Conservation (phyloP, 2,113 vertebrate species). For the Hypomesus transpacificus region DNA sequence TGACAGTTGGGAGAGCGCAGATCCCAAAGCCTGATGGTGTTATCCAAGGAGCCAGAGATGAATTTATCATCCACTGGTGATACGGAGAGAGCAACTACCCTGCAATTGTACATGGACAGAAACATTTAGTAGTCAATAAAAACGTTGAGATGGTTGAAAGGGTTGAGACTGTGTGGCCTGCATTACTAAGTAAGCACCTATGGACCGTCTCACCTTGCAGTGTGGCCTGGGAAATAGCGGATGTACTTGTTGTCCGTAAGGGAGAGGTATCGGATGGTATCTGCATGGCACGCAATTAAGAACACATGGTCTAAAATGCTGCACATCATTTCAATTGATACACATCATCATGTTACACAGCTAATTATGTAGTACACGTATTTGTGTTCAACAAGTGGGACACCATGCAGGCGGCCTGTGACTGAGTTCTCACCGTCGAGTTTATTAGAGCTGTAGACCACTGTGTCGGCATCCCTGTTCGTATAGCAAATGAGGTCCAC, state of each 20-base stretch:
- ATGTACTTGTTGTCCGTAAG: conserved; percentile 97
- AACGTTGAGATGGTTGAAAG: too few species aligned
- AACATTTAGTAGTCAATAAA: too few species aligned
- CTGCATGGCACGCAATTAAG: conserved; percentile 64
- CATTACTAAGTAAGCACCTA: not conserved
- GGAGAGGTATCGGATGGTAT: conserved; percentile 96
- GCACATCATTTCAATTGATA: conserved; percentile 20
- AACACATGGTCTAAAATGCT: conserved; percentile 27
- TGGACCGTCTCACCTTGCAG: conserved; percentile 80
- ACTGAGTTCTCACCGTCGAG: conserved; percentile 80
- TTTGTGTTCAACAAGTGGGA: too few species aligned
- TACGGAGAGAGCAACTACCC: conserved; percentile 96
- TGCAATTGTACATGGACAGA: conserved; percentile 42
- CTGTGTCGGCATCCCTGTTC: conserved; percentile 84
- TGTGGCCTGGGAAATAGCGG: conserved; percentile 95
- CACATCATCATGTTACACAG: conserved; percentile 2
- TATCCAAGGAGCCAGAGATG: conserved; percentile 95
- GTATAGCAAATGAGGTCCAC: conserved; percentile 98
- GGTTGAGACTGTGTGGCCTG: too few species aligned
- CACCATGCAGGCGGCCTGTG: too few species aligned
- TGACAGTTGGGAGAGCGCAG: conserved; percentile 93
- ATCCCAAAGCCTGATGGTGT: conserved; percentile 97
- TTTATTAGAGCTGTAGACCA: conserved; percentile 98
- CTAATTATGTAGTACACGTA: too few species aligned
- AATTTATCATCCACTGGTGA: conserved; percentile 97